Evolutionary conservation across 1,140 invertebrate species (phyloP).

Genomic region (Amyelois transitella): DNA sequence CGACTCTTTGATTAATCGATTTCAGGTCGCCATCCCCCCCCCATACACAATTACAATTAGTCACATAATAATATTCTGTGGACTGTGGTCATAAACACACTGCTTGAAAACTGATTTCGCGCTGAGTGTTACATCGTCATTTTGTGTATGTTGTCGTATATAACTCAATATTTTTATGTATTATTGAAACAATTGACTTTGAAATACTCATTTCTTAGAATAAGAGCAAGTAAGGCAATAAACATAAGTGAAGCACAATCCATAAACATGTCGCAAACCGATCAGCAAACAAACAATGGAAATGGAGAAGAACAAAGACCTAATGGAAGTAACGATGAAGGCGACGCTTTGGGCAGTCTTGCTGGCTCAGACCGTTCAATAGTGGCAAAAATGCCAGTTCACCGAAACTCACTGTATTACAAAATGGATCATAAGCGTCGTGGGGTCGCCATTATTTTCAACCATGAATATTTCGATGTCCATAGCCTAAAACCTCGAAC

Average conservation of each 20-base stretch:
- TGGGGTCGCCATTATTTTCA: constrained; percentile 91
- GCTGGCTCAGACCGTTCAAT: constrained; percentile 38
- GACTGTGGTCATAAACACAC: too few relatives aligned
- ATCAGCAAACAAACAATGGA: constrained; percentile 48
- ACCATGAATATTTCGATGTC: constrained; percentile 86
- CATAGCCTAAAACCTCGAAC: constrained; percentile 74
- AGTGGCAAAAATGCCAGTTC: constrained; percentile 77
- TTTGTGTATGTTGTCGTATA: too few relatives aligned
- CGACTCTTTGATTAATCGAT: too few relatives aligned
- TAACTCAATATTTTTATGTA: too few relatives aligned
- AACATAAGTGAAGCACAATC: too few relatives aligned
- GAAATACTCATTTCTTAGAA: neutral
- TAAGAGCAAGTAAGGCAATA: too few relatives aligned
- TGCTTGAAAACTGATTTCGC: too few relatives aligned
- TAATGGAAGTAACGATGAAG: constrained; percentile 64
- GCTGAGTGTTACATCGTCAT: too few relatives aligned
- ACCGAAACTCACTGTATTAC: constrained; percentile 83
- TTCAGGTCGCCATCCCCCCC: too few relatives aligned
- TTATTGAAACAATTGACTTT: too few relatives aligned
- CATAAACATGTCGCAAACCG: constrained; percentile 44
- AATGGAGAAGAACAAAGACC: constrained; percentile 57
- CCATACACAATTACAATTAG: too few relatives aligned
- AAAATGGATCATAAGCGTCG: constrained; percentile 90
- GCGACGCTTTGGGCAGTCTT: constrained; percentile 65
- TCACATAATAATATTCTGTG: too few relatives aligned